phyloP scores from a whole-genome alignment of 2,888 invertebrate genomes.

The Maniola hyperantus region DNA sequence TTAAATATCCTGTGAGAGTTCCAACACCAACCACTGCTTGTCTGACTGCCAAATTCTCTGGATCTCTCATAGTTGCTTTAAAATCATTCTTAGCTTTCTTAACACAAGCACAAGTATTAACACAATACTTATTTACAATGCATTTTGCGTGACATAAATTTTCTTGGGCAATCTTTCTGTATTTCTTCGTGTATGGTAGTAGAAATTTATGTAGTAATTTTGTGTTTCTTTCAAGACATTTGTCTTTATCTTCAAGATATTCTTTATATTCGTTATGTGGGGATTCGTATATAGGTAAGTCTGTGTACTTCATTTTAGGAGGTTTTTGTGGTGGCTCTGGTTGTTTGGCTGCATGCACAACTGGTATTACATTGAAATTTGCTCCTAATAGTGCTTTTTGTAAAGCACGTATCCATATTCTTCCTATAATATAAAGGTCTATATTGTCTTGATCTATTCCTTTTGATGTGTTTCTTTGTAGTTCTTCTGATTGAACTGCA shows the following conservation, averaged over 20 bases:
- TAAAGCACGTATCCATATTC: conserved; percentile 54
- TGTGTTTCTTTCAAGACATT: conserved; percentile 50
- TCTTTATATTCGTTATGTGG: conserved; percentile 64
- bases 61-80: conserved; percentile 51
- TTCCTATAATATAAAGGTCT: conserved; percentile 52
- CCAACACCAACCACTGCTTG: conserved; percentile 48
- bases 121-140: conserved; percentile 33
- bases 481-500: no score
- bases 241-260: conserved; percentile 45
- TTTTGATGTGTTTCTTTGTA: conserved; percentile 9
- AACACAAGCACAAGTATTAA: conserved; percentile 32
- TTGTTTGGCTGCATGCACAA: conserved; percentile 50
- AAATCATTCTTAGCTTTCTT: conserved; percentile 44
- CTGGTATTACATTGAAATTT: conserved; percentile 52
- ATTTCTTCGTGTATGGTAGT: conserved; percentile 51
- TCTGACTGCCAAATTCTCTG: conserved; percentile 49
- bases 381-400: conserved; percentile 50
- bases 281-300: conserved; percentile 58
- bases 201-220: conserved; percentile 55
- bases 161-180: conserved; percentile 39
- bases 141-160: conserved; percentile 38
- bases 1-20: conserved; percentile 46
- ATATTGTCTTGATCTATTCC: conserved; percentile 17
- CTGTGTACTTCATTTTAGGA: conserved; percentile 62
- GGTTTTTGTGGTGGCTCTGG: conserved; percentile 52